These are phyloP conservation scores for Hypocryptadius cinnamomeus DNA, from an alignment of 2,113 vertebrate genomes.

Conservation along the genomic window DNA sequence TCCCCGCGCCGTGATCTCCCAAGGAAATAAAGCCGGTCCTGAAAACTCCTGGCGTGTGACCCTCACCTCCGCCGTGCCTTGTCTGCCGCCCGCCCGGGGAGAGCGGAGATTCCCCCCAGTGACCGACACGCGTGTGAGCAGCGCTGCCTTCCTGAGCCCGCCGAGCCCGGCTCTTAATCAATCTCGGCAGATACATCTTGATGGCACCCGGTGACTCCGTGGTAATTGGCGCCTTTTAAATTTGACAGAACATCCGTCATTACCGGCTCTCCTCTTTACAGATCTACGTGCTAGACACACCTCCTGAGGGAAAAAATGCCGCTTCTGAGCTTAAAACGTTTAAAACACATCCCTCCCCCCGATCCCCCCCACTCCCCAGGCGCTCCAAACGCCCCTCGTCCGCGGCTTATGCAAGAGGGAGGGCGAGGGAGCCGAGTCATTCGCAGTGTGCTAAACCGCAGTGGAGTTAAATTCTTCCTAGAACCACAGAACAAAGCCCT, in stretches of 20 bases:
- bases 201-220: not conserved
- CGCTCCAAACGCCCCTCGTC: not conserved
- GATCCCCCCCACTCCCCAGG: not conserved
- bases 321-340: constrained; percentile 6
- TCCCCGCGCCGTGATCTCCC: not conserved
- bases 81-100: not conserved
- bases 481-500: not conserved
- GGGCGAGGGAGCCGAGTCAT: not conserved
- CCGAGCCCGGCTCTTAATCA: not conserved
- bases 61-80: not conserved
- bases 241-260: constrained; percentile 45
- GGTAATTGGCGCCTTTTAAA: constrained; percentile 44
- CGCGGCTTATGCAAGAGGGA: not conserved
- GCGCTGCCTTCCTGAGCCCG: not conserved
- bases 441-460: not conserved
- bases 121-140: not conserved
- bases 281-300: constrained; percentile 1
- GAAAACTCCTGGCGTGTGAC: not conserved
- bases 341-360: not conserved
- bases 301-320: not conserved
- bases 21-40: not conserved
- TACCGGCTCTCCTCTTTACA: not conserved
- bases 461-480: not conserved
- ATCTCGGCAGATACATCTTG: not conserved
- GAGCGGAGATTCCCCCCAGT: not conserved